Conservation (phyloP, 2,113 vertebrate species). For the Albula goreensis region DNA sequence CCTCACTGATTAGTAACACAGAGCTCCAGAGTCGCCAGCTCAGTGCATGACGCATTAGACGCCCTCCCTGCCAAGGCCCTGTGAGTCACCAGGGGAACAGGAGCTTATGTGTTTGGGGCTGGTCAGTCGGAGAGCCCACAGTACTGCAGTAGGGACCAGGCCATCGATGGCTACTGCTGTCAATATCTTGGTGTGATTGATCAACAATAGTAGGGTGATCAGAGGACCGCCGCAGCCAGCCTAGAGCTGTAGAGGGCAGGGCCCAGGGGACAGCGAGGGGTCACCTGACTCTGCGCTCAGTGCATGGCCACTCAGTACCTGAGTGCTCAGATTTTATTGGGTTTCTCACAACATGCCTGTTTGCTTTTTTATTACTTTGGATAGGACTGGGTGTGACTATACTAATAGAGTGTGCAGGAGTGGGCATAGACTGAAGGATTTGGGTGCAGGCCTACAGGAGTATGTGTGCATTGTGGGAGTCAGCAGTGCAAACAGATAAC, state of each 20-base stretch:
- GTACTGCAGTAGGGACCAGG: background rate
- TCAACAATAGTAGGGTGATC: background rate
- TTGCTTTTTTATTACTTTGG: background rate
- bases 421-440: background rate
- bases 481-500: background rate
- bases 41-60: slow-evolving; percentile 16
- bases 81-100: slow-evolving; percentile 21
- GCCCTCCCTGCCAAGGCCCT: background rate
- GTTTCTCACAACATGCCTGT: too few relatives aligned
- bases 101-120: background rate
- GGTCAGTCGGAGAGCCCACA: background rate
- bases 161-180: background rate
- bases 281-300: background rate
- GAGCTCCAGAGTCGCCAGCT: background rate
- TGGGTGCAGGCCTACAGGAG: background rate
- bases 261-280: background rate
- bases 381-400: background rate
- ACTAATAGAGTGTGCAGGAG: background rate
- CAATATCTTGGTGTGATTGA: background rate
- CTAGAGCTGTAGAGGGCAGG: too few relatives aligned
- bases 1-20: slow-evolving; percentile 9
- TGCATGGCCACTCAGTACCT: too few relatives aligned
- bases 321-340: too few relatives aligned
- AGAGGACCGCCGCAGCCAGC: too few relatives aligned
- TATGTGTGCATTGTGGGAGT: background rate